Percentiles rank a stretch among this genome's conserved stretches.
These are phyloP conservation scores for Arenaria interpres DNA, from an alignment of 2,113 vertebrate species.

Conservation along the genomic window DNA sequence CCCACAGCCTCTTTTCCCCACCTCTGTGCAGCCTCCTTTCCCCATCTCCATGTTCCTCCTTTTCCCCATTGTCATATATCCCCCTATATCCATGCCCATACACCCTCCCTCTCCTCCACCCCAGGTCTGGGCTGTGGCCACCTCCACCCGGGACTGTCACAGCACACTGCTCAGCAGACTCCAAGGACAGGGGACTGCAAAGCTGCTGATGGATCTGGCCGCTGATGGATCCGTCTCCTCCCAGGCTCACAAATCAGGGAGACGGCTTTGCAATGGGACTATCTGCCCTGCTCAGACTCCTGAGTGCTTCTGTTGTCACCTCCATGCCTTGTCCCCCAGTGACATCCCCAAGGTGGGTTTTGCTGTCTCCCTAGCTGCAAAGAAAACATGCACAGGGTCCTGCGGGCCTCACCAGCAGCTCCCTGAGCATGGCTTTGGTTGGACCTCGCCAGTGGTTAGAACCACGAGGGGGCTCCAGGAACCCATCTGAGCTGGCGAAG, in stretches of 20 bases:
- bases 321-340: background rate
- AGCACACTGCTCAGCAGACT: fast-evolving
- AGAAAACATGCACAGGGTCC: background rate
- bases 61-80: fast-evolving
- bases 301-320: background rate
- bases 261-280: background rate
- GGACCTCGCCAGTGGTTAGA: background rate
- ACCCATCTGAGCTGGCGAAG: background rate
- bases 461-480: constrained; percentile 69
- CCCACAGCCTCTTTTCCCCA: background rate
- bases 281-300: background rate
- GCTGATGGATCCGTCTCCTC: fast-evolving
- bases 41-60: no score
- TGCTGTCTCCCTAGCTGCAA: background rate
- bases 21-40: background rate
- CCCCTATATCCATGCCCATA: fast-evolving
- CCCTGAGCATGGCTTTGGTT: background rate
- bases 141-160: background rate
- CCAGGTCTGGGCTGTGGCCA: background rate
- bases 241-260: background rate
- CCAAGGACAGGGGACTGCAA: background rate
- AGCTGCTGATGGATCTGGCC: background rate
- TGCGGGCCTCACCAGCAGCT: background rate
- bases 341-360: background rate
- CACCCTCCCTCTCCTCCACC: background rate